Percentiles rank a stretch among this genome's conserved stretches.
These are phyloP conservation scores for Cephus spinipes DNA, from an alignment of 2,888 invertebrate species.

Conservation along the genomic window DNA sequence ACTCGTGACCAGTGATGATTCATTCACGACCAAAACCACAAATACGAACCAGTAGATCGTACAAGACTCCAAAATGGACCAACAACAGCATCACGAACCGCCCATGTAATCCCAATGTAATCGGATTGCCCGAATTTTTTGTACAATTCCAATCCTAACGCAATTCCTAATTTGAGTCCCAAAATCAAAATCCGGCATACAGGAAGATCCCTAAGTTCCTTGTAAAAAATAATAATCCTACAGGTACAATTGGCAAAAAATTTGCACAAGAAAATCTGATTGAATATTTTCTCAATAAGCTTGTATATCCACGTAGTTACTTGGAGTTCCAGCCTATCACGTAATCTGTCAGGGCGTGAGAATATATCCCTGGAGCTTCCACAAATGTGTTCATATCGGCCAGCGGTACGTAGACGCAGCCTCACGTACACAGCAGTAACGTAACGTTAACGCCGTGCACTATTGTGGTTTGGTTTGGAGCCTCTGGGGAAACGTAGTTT, in stretches of 20 bases:
- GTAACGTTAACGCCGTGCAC: slow-evolving; percentile 13
- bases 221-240: background rate
- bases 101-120: background rate
- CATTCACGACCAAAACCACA: background rate
- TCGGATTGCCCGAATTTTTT: background rate
- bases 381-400: slow-evolving; percentile 43
- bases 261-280: background rate
- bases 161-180: background rate
- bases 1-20: background rate
- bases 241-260: background rate
- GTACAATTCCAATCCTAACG: background rate
- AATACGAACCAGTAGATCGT: background rate
- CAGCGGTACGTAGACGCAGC: slow-evolving; percentile 14
- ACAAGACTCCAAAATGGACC: background rate
- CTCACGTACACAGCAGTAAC: background rate
- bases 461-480: slow-evolving; percentile 36
- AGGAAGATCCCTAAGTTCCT: background rate
- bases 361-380: slow-evolving; percentile 30
- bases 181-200: background rate
- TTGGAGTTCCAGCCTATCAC: slow-evolving; percentile 29
- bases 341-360: slow-evolving; percentile 44
- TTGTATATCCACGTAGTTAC: background rate
- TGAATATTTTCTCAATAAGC: background rate
- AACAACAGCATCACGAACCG: background rate
- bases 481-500: slow-evolving; percentile 41